phyloP scores from a whole-genome alignment of 2,888 invertebrate genomes.

The Papilio gigon region DNA sequence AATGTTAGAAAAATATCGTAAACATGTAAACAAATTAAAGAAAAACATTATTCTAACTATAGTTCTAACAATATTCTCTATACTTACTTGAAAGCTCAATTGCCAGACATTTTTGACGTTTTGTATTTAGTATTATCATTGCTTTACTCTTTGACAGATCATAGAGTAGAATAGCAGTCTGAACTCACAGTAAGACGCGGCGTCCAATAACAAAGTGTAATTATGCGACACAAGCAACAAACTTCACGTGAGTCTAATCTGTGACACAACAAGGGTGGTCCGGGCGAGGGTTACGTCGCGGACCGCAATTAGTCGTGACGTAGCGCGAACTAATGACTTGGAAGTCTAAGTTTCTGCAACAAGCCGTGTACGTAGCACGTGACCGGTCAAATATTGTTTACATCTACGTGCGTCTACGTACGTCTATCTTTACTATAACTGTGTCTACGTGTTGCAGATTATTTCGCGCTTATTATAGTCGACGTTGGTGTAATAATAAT shows the following conservation, averaged over 20 bases:
- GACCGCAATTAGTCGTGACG: slow-evolving; percentile 74
- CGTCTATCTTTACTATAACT: no score
- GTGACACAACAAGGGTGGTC: slow-evolving; percentile 61
- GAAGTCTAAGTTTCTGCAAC: slow-evolving; percentile 61
- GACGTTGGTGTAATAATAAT: no score
- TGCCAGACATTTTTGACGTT: no score
- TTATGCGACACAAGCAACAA: slow-evolving; percentile 31
- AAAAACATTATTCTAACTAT: no score
- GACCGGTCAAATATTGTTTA: slow-evolving; percentile 27
- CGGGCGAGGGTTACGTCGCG: slow-evolving; percentile 49
- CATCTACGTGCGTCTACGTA: no score
- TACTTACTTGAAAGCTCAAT: no score
- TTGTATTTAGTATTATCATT: no score
- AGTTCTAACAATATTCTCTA: no score
- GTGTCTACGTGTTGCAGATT: slow-evolving; percentile 13
- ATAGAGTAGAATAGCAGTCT: no score
- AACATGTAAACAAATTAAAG: no score
- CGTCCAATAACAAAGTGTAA: slow-evolving; percentile 12
- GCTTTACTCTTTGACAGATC: no score
- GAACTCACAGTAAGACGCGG: not conserved
- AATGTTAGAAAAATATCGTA: no score
- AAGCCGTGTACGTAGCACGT: slow-evolving; percentile 52
- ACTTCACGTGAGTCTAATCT: slow-evolving; percentile 57
- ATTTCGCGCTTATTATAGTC: not conserved
- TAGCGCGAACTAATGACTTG: slow-evolving; percentile 70